Conservation (phyloP, 2,113 vertebrate genomes). For the Solenodon paradoxus region DNA sequence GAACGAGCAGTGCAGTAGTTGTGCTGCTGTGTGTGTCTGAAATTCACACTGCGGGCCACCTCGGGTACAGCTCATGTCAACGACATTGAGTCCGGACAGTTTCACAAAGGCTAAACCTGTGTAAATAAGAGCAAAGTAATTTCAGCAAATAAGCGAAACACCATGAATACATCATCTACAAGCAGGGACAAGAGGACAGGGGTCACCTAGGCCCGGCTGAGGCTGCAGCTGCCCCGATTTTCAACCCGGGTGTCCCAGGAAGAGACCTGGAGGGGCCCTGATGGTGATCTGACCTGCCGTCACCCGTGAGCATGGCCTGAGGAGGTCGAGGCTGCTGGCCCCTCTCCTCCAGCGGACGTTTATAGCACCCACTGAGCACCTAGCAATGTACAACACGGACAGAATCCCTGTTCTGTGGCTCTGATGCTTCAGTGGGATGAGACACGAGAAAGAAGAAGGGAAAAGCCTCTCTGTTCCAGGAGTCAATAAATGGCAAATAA, state of each 20-base stretch:
- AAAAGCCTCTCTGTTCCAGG: accelerated
- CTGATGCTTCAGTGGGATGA: neutral
- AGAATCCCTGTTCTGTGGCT: neutral
- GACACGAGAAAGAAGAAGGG: neutral
- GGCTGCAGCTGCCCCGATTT: neutral
- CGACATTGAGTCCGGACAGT: neutral
- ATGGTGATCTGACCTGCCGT: neutral
- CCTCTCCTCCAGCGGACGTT: neutral
- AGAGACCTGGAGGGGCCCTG: no score
- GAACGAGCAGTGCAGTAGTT: neutral
- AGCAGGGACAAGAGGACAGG: neutral
- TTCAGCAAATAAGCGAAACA: neutral
- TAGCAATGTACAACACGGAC: neutral
- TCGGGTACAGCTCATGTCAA: accelerated
- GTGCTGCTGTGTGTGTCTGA: neutral
- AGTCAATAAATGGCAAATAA: neutral
- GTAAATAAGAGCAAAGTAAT: neutral
- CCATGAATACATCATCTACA: accelerated
- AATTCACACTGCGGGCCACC: neutral
- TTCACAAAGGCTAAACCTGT: neutral
- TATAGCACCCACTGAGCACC: neutral
- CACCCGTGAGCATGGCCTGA: neutral
- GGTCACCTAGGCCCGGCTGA: neutral
- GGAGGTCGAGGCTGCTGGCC: neutral
- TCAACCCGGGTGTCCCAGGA: neutral